phyloP scores from a whole-genome alignment of 2,888 invertebrate species.

The Melanophora roralis region DNA sequence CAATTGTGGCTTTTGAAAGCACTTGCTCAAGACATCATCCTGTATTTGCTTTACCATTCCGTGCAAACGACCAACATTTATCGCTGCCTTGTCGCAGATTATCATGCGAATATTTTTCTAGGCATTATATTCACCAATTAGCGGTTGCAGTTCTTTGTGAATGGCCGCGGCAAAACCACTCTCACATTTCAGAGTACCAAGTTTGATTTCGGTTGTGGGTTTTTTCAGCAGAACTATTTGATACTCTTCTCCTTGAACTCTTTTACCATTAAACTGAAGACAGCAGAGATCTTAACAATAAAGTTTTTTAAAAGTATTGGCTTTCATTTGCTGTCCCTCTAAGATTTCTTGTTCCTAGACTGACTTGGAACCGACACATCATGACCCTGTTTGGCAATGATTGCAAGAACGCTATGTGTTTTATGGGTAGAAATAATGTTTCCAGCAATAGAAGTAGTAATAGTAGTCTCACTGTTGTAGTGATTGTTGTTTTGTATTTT shows the following conservation, averaged over 20 bases:
- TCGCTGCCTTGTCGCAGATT: neutral
- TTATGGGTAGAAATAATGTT: neutral
- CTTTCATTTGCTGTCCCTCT: neutral
- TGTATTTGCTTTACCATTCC: conserved; percentile 6
- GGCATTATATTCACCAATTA: too few species aligned
- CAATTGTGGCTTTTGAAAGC: conserved; percentile 5
- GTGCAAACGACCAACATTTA: conserved; percentile 3
- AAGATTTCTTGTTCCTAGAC: neutral
- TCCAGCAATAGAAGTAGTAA: too few species aligned
- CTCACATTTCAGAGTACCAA: neutral
- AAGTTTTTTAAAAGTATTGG: neutral
- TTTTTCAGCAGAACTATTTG: conserved; percentile 2
- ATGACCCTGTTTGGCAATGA: neutral
- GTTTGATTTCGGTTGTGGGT: conserved; percentile 7
- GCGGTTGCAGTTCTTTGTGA: neutral
- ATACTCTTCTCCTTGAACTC: neutral
- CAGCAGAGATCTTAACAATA: neutral
- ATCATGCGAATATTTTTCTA: neutral
- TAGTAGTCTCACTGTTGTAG: conserved; percentile 5
- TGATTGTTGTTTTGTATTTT: conserved; percentile 5
- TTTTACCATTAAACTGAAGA: conserved; percentile 6
- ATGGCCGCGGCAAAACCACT: neutral
- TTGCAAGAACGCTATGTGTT: neutral
- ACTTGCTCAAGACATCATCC: conserved; percentile 8
- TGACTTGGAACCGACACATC: neutral